Evolutionary conservation across 2,113 vertebrate species (phyloP).

Genomic region (Garra rufa): DNA sequence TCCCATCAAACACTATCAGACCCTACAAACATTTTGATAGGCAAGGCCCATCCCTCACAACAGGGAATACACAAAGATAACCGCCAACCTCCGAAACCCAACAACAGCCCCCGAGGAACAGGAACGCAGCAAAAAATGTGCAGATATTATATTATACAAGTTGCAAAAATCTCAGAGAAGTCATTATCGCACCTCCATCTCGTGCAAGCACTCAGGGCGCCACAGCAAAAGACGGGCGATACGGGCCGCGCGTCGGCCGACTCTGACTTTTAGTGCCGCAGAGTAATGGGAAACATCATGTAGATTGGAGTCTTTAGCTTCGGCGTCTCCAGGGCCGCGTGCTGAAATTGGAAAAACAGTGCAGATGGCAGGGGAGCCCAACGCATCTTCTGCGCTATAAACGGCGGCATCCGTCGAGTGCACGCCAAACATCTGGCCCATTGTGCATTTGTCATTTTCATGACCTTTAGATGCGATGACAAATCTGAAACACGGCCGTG

Average conservation of each 20-base stretch:
- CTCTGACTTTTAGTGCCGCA: not conserved
- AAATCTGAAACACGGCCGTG: conserved; percentile 42
- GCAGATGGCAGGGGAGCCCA: conserved; percentile 17
- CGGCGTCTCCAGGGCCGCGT: not conserved
- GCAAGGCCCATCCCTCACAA: conserved; percentile 57
- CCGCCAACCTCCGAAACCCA: conserved; percentile 51
- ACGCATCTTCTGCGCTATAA: not conserved
- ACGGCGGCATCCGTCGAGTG: not conserved
- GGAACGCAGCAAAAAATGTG: conserved; percentile 7
- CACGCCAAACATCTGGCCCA: conserved; percentile 39
- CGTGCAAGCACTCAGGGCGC: not conserved
- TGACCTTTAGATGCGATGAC: conserved; percentile 40
- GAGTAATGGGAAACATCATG: conserved; percentile 4
- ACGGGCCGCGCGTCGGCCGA: not conserved
- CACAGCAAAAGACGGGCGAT: not conserved
- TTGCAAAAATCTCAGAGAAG: conserved; percentile 63
- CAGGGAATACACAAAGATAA: conserved; percentile 59
- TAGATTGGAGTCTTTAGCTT: not conserved
- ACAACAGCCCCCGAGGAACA: conserved; percentile 22
- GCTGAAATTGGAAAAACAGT: conserved; percentile 26
- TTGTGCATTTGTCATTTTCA: conserved; percentile 46
- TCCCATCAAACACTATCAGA: conserved; percentile 56
- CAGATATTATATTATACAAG: conserved; percentile 50
- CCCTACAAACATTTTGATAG: conserved; percentile 65
- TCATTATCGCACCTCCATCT: conserved; percentile 49